These are phyloP conservation scores for Pterostichus niger DNA, from an alignment of 2,888 invertebrate genomes.

Conservation along the genomic window DNA sequence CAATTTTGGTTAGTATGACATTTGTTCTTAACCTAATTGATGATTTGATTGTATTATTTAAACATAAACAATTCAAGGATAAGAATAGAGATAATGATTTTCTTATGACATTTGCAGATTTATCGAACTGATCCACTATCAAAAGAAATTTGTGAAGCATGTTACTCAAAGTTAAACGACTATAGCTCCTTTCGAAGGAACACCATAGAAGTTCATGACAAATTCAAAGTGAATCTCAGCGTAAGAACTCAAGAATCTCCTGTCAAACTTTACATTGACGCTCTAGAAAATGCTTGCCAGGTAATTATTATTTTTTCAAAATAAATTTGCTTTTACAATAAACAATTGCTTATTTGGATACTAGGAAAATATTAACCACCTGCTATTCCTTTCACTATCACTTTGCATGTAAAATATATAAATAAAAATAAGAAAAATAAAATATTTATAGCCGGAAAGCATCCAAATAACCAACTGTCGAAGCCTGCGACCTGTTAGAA, in stretches of 20 bases:
- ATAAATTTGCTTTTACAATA: background rate
- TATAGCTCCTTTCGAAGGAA: slow-evolving; percentile 72
- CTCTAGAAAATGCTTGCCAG: slow-evolving; percentile 70
- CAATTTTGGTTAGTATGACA: slow-evolving; percentile 74
- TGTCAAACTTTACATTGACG: slow-evolving; percentile 70
- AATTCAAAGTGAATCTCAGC: slow-evolving; percentile 71
- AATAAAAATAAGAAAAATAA: too few species aligned
- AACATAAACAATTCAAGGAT: background rate
- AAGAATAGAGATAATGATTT: slow-evolving; percentile 9
- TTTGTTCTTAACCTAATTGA: slow-evolving; percentile 31
- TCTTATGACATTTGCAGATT: slow-evolving; percentile 72
- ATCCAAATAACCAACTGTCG: slow-evolving; percentile 19
- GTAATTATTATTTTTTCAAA: slow-evolving; percentile 60
- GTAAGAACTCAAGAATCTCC: slow-evolving; percentile 69
- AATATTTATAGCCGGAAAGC: slow-evolving; percentile 19
- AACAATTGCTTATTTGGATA: background rate
- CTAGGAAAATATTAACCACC: background rate
- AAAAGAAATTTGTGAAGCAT: slow-evolving; percentile 74
- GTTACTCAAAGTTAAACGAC: slow-evolving; percentile 53
- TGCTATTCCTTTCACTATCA: too few species aligned
- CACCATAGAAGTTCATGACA: slow-evolving; percentile 72
- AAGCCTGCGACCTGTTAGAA: slow-evolving; percentile 10
- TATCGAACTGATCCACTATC: slow-evolving; percentile 76
- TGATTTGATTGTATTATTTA: background rate
- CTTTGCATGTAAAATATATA: background rate